A percentile compares a stretch with the other conserved stretches of the same genome.
Conservation (phyloP, 2,888 invertebrate species). For the Cactoblastis cactorum region DNA sequence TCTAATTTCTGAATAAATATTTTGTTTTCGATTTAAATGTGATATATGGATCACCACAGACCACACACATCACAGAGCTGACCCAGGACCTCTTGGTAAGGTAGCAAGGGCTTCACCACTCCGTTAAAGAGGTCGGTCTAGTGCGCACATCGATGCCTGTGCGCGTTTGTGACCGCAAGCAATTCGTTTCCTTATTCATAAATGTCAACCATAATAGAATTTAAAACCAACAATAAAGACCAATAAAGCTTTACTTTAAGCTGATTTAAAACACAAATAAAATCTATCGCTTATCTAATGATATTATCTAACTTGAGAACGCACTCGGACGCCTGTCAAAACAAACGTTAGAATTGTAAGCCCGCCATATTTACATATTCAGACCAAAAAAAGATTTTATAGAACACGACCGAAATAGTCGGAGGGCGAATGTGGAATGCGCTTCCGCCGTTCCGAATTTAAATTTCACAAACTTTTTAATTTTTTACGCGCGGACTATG, state of each 20-base stretch:
- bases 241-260: no score
- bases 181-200: background rate
- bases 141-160: no score
- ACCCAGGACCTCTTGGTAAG: no score
- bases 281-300: background rate
- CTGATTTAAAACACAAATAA: constrained; percentile 3
- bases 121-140: no score
- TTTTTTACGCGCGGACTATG: constrained; percentile 20
- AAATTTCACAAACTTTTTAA: constrained; percentile 23
- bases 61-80: no score
- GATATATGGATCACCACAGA: no score
- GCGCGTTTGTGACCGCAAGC: no score
- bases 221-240: background rate
- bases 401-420: constrained; percentile 48
- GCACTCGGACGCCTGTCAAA: constrained; percentile 24
- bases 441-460: constrained; percentile 53
- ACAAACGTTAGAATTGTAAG: constrained; percentile 19
- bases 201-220: background rate
- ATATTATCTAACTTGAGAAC: constrained; percentile 4
- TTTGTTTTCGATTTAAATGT: no score
- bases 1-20: no score
- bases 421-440: constrained; percentile 42
- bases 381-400: constrained; percentile 25
- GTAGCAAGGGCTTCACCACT: no score
- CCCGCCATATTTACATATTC: constrained; percentile 19